Base-by-base conservation (phyloP, 92 coral and sea anemone species). In the Palythoa heliodiscus region DNA sequence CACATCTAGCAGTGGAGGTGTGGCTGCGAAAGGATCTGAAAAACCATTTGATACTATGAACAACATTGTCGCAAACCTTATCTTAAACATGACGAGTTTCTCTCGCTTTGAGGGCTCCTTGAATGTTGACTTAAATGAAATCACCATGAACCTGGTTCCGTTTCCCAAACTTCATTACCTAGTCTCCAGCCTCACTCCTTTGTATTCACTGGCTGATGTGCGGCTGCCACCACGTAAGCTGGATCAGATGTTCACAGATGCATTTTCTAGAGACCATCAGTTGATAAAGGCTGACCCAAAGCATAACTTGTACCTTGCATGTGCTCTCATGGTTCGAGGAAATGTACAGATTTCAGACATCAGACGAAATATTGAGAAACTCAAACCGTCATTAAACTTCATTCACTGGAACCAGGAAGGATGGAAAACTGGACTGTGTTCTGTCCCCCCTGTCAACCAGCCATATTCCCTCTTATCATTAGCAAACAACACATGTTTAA, bases 321-420 rank as follows among this genome's bases (percentile, higher is more conserved):
- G 99, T 87, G 99, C 99, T 4, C 89, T 97, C 64, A 97, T 97
- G 71, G 90, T 97, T 7, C 76, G 99, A 50, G 99, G 99, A 13
- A 97, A 91, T 70, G 99, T 95, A 19, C 97, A 97, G 81, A 87
- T 97, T 20, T 97, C 99, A 14, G 99, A 97, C 66, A 94, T 97
- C 37, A 81, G 97, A 60, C 90, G 99, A 83, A 97, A 97, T 75
- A 97, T 97, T 39, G 99, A 94, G 78, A 91, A 98, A 81, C 89
- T 97, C 23, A 97, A 93, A 77, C 96, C 99, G 2, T 93, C 93
- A 16, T 61, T 97, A 43, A 92, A 93, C 63, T 97, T 97, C 53
- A 97, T 97, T 52, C 94, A 97, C 82, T 97, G 99, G 99, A 97
- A 97, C 81, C 98, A 93, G 61, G 98, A 96, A 54, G 99, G 99